These are phyloP conservation scores for Phaetusa simplex DNA, from an alignment of 2,113 vertebrate species.

Conservation along the genomic window DNA sequence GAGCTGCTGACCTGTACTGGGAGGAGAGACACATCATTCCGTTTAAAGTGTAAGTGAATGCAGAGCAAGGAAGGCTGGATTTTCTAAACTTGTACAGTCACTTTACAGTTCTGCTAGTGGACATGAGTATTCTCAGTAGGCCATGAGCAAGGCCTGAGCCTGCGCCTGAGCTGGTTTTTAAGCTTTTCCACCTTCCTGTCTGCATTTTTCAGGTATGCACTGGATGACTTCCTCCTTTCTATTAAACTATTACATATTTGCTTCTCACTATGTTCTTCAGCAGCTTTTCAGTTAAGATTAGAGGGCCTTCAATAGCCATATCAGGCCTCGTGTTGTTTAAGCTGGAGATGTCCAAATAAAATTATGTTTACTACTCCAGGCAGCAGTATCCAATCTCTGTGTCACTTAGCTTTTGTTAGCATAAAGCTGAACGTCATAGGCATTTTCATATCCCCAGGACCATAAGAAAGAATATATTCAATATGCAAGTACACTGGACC, in stretches of 20 bases:
- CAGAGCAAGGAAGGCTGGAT: not conserved
- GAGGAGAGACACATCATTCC: not conserved
- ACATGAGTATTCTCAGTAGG: not conserved
- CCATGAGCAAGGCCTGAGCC: not conserved
- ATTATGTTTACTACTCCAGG: not conserved
- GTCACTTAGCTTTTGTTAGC: not conserved
- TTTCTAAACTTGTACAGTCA: not conserved
- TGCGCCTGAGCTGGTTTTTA: not conserved
- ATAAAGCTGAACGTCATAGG: not conserved
- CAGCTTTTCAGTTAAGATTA: not conserved
- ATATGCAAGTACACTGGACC: not conserved
- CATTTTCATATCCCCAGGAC: not conserved
- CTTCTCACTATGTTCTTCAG: not conserved
- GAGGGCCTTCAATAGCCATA: not conserved
- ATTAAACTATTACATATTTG: not conserved
- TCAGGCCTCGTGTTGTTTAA: not conserved
- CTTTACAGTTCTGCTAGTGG: not conserved
- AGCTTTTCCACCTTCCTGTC: not conserved
- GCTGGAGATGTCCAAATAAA: not conserved
- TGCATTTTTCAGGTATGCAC: not conserved
- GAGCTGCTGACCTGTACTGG: not conserved
- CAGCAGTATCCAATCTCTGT: not conserved
- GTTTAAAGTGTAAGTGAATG: not conserved
- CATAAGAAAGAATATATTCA: not conserved
- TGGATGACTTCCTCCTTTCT: not conserved